Percentiles rank a stretch among this genome's conserved stretches.
phyloP scores from a whole-genome alignment of 2,888 invertebrate species.

The Copidosoma aretas region DNA sequence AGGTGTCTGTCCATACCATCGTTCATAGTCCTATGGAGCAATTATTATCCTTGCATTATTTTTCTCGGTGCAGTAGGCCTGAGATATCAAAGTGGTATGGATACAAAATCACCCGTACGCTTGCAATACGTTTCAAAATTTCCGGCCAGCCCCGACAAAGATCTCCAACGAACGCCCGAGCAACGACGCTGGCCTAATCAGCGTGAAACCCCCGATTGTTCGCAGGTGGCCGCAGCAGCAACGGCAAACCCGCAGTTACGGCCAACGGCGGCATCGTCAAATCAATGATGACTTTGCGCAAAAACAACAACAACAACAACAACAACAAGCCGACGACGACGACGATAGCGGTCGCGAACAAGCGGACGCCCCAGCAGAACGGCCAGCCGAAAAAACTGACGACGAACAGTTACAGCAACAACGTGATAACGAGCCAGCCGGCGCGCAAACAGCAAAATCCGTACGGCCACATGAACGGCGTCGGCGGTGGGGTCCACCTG shows the following conservation, averaged over 20 bases:
- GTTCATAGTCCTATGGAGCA: too few relatives aligned
- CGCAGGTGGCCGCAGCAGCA: slow-evolving; percentile 16
- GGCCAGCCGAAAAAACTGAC: slow-evolving; percentile 5
- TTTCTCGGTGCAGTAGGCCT: too few relatives aligned
- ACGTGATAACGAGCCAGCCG: not conserved
- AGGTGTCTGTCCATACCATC: too few relatives aligned
- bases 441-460: not conserved
- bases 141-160: slow-evolving; percentile 2
- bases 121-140: slow-evolving; percentile 6
- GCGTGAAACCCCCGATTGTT: slow-evolving; percentile 18
- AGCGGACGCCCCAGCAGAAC: not conserved
- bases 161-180: not conserved
- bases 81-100: too few relatives aligned
- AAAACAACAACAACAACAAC: too few relatives aligned
- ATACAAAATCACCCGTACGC: too few relatives aligned
- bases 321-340: too few relatives aligned
- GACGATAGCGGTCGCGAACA: not conserved
- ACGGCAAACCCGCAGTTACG: not conserved
- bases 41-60: too few relatives aligned
- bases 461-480: slow-evolving; percentile 45
- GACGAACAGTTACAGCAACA: not conserved
- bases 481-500: slow-evolving; percentile 49
- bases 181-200: slow-evolving; percentile 26
- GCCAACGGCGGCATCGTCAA: slow-evolving; percentile 10
- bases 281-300: slow-evolving; percentile 1